These are phyloP conservation scores for Perizoma flavofasciatum DNA, from an alignment of 2,888 invertebrate genomes.

Conservation along the genomic window DNA sequence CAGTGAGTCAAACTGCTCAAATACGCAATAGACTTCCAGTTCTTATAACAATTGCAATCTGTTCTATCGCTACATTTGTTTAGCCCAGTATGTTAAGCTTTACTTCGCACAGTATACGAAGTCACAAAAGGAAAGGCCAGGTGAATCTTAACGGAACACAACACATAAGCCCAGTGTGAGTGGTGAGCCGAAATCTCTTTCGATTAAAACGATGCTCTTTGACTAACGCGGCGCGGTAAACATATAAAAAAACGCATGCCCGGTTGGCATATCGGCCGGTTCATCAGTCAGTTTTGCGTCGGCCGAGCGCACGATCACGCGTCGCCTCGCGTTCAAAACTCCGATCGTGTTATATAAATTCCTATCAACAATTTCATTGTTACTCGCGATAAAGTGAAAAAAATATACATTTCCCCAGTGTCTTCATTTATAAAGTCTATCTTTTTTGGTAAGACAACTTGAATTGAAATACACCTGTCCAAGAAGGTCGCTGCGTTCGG, in stretches of 20 bases:
- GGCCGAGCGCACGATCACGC: constrained; percentile 58
- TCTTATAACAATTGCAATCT: too few species aligned
- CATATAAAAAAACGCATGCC: constrained; percentile 40
- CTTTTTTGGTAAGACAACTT: constrained; percentile 47
- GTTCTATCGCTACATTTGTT: too few species aligned
- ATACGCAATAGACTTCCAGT: too few species aligned
- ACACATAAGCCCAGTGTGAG: neutral
- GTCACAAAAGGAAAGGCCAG: too few species aligned
- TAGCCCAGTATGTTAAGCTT: too few species aligned
- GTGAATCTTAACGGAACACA: neutral
- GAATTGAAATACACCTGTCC: constrained; percentile 40
- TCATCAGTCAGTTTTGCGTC: constrained; percentile 59
- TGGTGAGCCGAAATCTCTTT: constrained; percentile 2
- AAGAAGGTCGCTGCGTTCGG: constrained; percentile 37
- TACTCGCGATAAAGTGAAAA: constrained; percentile 39
- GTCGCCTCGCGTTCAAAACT: constrained; percentile 40
- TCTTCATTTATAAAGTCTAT: constrained; percentile 44
- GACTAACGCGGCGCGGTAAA: constrained; percentile 19
- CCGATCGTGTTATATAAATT: constrained; percentile 62
- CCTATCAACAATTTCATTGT: constrained; percentile 43
- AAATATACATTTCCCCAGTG: constrained; percentile 40
- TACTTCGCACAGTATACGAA: too few species aligned
- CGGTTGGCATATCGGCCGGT: constrained; percentile 43
- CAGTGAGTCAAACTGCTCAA: too few species aligned
- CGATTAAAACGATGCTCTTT: constrained; percentile 7